Conservation (phyloP, 2,888 invertebrate genomes). For the Pegoplata infirma region DNA sequence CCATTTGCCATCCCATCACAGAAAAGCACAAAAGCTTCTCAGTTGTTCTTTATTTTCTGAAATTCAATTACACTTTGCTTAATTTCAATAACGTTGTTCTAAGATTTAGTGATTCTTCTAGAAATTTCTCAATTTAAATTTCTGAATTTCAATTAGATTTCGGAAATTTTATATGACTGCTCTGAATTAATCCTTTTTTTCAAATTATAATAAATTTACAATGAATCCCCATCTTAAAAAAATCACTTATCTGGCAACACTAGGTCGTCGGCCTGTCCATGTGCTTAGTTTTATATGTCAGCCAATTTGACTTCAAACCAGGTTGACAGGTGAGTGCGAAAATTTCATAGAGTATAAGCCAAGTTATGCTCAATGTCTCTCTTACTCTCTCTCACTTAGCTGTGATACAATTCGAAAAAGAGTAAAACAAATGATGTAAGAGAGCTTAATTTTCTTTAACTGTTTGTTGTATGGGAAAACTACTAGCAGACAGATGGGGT, state of each 20-base stretch:
- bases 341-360: neutral
- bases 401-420: conserved; percentile 6
- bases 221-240: too few species aligned
- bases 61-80: too few species aligned
- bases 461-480: neutral
- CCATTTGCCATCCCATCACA: too few species aligned
- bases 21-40: too few species aligned
- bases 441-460: conserved; percentile 35
- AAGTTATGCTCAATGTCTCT: neutral
- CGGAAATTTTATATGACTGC: too few species aligned
- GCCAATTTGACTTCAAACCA: conserved; percentile 34
- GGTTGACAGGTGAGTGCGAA: conserved; percentile 49
- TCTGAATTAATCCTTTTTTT: too few species aligned
- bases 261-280: conserved; percentile 18
- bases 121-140: too few species aligned
- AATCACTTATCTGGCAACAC: conserved; percentile 10
- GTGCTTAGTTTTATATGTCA: conserved; percentile 45
- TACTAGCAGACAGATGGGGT: conserved; percentile 44
- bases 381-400: neutral
- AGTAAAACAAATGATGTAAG: neutral
- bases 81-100: too few species aligned
- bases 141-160: too few species aligned
- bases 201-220: too few species aligned
- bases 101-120: too few species aligned
- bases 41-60: too few species aligned